These are phyloP conservation scores for Eupelmus urozonus DNA, from an alignment of 2,888 invertebrate genomes.

Conservation along the genomic window DNA sequence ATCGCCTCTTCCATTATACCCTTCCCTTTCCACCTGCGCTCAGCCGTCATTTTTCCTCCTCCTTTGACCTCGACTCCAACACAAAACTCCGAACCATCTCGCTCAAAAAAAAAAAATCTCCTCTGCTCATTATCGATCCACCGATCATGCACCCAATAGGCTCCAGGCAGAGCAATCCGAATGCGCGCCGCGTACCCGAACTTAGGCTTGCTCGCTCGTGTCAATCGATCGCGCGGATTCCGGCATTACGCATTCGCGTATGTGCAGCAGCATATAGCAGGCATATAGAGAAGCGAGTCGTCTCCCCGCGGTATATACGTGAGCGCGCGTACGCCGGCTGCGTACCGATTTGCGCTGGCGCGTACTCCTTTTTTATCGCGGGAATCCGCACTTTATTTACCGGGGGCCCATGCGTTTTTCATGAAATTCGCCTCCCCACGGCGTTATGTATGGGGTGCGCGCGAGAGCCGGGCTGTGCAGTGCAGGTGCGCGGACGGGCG, in stretches of 20 bases:
- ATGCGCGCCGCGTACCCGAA: no score
- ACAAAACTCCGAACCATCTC: background rate
- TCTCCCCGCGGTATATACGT: constrained; percentile 5
- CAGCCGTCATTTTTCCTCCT: background rate
- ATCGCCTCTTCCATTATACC: background rate
- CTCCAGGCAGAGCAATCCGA: constrained; percentile 30
- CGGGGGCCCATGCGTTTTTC: constrained; percentile 54
- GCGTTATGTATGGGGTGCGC: constrained; percentile 19
- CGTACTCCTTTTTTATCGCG: constrained; percentile 50
- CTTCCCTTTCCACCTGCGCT: background rate
- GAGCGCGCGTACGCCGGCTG: constrained; percentile 46
- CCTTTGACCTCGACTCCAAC: background rate
- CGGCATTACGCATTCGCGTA: background rate
- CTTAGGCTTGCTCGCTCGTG: background rate
- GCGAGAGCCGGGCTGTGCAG: background rate
- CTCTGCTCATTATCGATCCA: constrained; percentile 43
- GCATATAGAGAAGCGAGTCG: constrained; percentile 17
- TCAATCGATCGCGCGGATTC: constrained; percentile 20
- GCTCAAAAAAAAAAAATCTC: background rate
- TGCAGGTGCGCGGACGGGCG: background rate
- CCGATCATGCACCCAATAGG: constrained; percentile 39
- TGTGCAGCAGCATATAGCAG: constrained; percentile 11
- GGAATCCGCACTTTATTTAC: constrained; percentile 54
- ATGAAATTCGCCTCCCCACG: constrained; percentile 46
- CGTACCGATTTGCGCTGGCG: constrained; percentile 53